Evolutionary conservation across 2,113 vertebrate genomes (phyloP).

Genomic region (Gadus macrocephalus): DNA sequence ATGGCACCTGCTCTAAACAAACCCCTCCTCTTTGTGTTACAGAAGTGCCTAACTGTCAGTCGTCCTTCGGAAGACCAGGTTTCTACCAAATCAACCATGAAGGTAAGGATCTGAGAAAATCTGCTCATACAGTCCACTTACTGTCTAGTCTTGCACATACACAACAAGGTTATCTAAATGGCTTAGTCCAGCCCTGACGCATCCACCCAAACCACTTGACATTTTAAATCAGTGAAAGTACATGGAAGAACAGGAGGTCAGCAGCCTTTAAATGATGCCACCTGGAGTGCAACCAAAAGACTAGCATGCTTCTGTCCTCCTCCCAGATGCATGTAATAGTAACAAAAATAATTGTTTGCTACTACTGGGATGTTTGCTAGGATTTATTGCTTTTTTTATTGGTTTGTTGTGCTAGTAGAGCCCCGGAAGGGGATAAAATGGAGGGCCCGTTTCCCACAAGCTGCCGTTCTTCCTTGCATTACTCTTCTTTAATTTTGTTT

Average conservation of each 20-base stretch:
- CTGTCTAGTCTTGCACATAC: background rate
- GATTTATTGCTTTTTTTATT: slow-evolving; percentile 17
- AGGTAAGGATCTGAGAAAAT: slow-evolving; percentile 67
- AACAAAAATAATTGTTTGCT: slow-evolving; percentile 6
- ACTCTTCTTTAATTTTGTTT: background rate
- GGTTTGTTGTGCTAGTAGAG: slow-evolving; percentile 19
- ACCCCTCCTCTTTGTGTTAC: slow-evolving; percentile 47
- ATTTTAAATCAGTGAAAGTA: slow-evolving; percentile 6
- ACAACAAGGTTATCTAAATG: background rate
- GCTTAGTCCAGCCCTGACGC: background rate
- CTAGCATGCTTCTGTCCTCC: background rate
- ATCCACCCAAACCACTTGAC: background rate
- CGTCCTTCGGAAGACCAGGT: slow-evolving; percentile 81
- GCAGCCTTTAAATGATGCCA: slow-evolving; percentile 15
- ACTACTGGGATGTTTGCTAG: slow-evolving; percentile 19
- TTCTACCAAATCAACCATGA: slow-evolving; percentile 88
- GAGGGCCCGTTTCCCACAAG: slow-evolving; percentile 17
- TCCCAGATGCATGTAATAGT: slow-evolving; percentile 5
- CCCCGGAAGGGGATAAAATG: slow-evolving; percentile 6
- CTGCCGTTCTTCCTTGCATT: background rate
- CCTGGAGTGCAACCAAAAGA: background rate
- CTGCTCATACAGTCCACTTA: background rate
- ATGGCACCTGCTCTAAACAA: slow-evolving; percentile 33
- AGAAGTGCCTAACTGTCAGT: slow-evolving; percentile 99
- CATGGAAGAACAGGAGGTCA: slow-evolving; percentile 15